Percentiles rank a stretch among this genome's conserved stretches.
Conservation (phyloP, 2,113 vertebrate genomes). For the Chionis minor region DNA sequence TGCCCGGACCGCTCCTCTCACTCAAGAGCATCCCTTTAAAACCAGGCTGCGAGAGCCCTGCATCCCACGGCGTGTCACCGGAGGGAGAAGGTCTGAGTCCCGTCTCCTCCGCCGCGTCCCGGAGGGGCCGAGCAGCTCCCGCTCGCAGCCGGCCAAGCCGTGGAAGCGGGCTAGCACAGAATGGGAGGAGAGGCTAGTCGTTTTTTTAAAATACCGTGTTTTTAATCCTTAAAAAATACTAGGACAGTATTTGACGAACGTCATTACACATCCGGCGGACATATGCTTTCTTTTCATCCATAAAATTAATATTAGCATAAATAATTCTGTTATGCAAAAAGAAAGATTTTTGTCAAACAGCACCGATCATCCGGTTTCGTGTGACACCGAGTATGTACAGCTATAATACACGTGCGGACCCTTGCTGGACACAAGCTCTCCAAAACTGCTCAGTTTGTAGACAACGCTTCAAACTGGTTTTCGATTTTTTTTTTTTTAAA, state of each 20-base stretch:
- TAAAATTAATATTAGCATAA: conserved; percentile 73
- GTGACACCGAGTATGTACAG: conserved; percentile 27
- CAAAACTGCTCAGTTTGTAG: not conserved
- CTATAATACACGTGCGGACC: not conserved
- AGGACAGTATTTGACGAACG: conserved; percentile 19
- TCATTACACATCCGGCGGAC: not conserved
- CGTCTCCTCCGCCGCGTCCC: fast-evolving
- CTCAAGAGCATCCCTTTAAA: not conserved
- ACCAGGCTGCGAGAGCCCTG: not conserved
- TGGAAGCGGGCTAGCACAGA: not conserved
- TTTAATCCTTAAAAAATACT: conserved; percentile 59
- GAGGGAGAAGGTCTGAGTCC: not conserved
- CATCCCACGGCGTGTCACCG: no score
- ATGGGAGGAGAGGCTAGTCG: not conserved
- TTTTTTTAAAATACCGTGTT: conserved; percentile 30
- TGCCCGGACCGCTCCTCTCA: not conserved
- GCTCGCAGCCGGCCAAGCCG: fast-evolving
- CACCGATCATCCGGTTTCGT: not conserved
- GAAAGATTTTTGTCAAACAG: not conserved
- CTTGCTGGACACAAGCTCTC: not conserved
- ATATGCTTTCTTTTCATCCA: conserved; percentile 11
- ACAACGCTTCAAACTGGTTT: not conserved
- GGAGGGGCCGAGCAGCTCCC: not conserved
- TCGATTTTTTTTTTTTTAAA: not conserved
- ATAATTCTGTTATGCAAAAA: conserved; percentile 66